phyloP scores from a whole-genome alignment of 2,113 vertebrate genomes.

The Lichenostomus cassidix region DNA sequence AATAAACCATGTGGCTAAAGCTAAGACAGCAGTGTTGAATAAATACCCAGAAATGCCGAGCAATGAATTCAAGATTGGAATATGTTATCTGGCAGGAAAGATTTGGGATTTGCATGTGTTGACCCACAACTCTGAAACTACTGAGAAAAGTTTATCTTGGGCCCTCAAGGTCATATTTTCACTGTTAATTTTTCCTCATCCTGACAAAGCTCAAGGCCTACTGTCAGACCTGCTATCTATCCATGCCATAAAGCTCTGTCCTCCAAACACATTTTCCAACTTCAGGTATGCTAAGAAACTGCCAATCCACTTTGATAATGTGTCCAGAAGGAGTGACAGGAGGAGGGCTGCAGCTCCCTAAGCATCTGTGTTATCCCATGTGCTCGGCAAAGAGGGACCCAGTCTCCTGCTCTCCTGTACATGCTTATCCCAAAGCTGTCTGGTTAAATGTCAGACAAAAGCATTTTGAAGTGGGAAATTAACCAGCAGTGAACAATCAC shows the following conservation, averaged over 20 bases:
- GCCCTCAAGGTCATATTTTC: not conserved
- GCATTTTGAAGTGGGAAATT: not conserved
- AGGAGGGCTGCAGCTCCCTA: not conserved
- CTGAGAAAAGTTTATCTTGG: not conserved
- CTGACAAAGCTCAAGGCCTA: not conserved
- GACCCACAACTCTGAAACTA: not conserved
- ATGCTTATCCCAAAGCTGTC: not conserved
- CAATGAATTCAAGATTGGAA: not conserved
- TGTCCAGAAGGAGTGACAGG: not conserved
- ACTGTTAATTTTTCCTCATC: not conserved
- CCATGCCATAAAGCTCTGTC: not conserved
- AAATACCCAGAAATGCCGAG: not conserved
- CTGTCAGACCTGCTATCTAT: not conserved
- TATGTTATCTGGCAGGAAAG: not conserved
- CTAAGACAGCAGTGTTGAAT: not conserved
- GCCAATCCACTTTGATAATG: not conserved
- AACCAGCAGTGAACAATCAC: not conserved
- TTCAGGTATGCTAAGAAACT: not conserved
- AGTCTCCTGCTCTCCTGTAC: not conserved
- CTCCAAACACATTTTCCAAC: not conserved
- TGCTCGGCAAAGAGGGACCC: not conserved
- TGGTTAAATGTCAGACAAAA: not conserved
- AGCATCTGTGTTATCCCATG: fast-evolving
- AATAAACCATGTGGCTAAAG: not conserved
- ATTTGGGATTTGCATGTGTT: not conserved